Evolutionary conservation across 2,888 invertebrate genomes (phyloP).

Genomic region (Cataglyphis cursor): DNA sequence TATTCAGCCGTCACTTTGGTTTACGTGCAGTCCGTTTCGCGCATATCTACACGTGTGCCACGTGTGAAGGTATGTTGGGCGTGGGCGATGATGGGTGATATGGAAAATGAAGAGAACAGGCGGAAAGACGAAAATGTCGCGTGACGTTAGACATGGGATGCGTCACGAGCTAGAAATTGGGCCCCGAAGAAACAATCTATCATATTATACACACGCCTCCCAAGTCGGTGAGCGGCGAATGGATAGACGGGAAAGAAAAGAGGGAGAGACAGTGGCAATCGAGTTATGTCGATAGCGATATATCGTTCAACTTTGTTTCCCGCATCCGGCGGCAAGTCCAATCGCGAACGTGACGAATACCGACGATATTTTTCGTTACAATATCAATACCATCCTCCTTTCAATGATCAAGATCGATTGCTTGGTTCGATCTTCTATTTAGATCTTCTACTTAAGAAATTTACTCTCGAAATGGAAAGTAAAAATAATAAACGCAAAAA

Average conservation of each 20-base stretch:
- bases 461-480: background rate
- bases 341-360: conserved; percentile 44
- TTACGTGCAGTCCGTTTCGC: background rate
- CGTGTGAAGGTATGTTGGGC: background rate
- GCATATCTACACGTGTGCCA: background rate
- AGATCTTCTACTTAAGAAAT: background rate
- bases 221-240: conserved; percentile 48
- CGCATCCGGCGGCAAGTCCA: conserved; percentile 38
- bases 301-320: conserved; percentile 52
- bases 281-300: conserved; percentile 68
- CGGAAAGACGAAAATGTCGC: conserved; percentile 50
- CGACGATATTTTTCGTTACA: conserved; percentile 42
- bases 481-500: background rate
- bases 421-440: background rate
- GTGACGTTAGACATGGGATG: conserved; percentile 59
- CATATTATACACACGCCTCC: conserved; percentile 68
- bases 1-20: background rate
- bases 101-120: conserved; percentile 23
- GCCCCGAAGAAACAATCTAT: conserved; percentile 77
- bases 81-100: conserved; percentile 16
- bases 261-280: conserved; percentile 69
- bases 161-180: conserved; percentile 69
- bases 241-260: conserved; percentile 54
- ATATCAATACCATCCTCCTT: conserved; percentile 12
- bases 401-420: conserved; percentile 43